phyloP scores from a whole-genome alignment of 2,888 invertebrate genomes.

The Megamerina dolium region DNA sequence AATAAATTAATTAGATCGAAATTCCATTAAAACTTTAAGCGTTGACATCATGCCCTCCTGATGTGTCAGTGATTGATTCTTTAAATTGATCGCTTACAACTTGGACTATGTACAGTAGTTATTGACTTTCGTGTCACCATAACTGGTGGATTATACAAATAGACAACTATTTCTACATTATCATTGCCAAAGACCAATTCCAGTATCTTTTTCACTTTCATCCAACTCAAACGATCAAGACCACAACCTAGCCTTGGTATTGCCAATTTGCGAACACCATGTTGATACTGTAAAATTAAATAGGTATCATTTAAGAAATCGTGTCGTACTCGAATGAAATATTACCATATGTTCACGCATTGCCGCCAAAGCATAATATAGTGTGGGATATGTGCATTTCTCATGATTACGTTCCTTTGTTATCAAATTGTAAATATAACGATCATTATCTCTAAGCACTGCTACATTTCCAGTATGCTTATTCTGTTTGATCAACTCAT shows the following conservation, averaged over 20 bases:
- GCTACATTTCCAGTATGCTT: slow-evolving; percentile 51
- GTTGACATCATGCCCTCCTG: too few species aligned
- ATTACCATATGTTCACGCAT: slow-evolving; percentile 44
- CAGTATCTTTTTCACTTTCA: slow-evolving; percentile 48
- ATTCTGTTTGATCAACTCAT: slow-evolving; percentile 40
- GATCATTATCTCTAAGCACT: slow-evolving; percentile 46
- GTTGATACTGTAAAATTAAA: slow-evolving; percentile 31
- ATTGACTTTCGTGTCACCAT: too few species aligned
- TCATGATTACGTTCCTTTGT: slow-evolving; percentile 54
- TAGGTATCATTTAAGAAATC: background rate
- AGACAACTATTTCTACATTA: slow-evolving; percentile 51
- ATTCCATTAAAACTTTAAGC: too few species aligned
- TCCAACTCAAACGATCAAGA: slow-evolving; percentile 59
- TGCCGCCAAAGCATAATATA: slow-evolving; percentile 49
- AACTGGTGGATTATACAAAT: slow-evolving; percentile 49
- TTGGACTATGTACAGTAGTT: too few species aligned
- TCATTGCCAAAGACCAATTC: slow-evolving; percentile 52
- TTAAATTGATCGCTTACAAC: too few species aligned
- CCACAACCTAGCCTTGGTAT: slow-evolving; percentile 64
- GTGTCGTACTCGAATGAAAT: background rate
- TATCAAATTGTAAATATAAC: slow-evolving; percentile 57
- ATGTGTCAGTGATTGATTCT: too few species aligned
- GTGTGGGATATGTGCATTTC: slow-evolving; percentile 52
- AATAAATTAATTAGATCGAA: too few species aligned
- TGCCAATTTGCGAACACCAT: slow-evolving; percentile 54